Conservation (phyloP, 2,113 vertebrate species). For the Chroicocephalus ridibundus region DNA sequence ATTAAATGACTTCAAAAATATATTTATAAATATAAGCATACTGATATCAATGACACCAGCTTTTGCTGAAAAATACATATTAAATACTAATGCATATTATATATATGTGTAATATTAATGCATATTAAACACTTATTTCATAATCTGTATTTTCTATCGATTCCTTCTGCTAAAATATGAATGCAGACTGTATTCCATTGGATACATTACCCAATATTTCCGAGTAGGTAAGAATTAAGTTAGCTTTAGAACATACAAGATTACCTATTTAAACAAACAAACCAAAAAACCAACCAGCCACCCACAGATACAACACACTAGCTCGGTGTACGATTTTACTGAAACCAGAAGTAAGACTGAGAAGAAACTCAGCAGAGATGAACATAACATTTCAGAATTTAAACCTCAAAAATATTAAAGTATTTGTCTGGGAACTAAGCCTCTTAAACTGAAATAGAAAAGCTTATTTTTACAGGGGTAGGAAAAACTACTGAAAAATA, state of each 20-base stretch:
- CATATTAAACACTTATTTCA: not conserved
- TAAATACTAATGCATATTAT: not conserved
- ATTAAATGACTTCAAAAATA: not conserved
- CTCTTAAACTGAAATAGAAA: not conserved
- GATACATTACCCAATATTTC: not conserved
- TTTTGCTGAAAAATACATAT: not conserved
- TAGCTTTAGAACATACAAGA: not conserved
- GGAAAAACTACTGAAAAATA: not conserved
- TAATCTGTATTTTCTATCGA: not conserved
- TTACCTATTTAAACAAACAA: not conserved
- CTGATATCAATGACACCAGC: not conserved
- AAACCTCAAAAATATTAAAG: not conserved
- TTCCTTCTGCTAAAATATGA: not conserved
- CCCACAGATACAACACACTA: not conserved
- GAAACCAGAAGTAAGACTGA: not conserved
- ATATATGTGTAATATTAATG: too few species aligned
- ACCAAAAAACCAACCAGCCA: not conserved
- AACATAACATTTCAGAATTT: not conserved
- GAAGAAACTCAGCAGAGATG: not conserved
- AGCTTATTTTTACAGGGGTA: not conserved
- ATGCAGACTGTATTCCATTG: not conserved
- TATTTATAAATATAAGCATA: not conserved
- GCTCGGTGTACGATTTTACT: not conserved
- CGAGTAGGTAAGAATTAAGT: not conserved
- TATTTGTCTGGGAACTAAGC: not conserved